Evolutionary conservation across 1,140 invertebrate species (phyloP), one percentile per base, ranked within the genome.

Genomic region (Maconellicoccus hirsutus): DNA sequence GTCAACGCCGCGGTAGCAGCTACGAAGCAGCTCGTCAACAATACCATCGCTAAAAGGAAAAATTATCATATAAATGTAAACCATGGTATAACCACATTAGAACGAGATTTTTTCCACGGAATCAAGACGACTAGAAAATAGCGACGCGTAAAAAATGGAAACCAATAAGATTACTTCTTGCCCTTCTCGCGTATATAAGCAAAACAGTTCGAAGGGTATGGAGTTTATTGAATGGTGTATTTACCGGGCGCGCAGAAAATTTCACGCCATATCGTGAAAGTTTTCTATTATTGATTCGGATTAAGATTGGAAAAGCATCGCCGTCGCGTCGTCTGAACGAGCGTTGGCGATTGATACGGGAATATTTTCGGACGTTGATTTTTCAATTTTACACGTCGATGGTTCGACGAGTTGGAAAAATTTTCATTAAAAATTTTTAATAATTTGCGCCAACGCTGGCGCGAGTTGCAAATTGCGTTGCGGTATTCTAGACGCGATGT

Each of bases 1-100:
- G 29, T 33, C 29, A 33, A 33, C 3, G 29, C 12, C 16, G 16
- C 2, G 42, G n/a, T 52, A 52, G 29, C n/a, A 16, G 42, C 42
- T 33, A 52, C 42, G n/a, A n/a, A n/a, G n/a, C n/a, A 16, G n/a
- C 12, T 52, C 42, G 42, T 52, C 42, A 52, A 52, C 42, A 19
- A 16, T 52, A 19, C 42, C 6, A 52, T 2, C 3, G 10, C 3
- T 66, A 25, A 66, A 66, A 23, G 19, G 19, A 66, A 66, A 66
- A 66, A 66, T 66, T 66, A 66, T 12, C 61, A 66, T 66, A 66
- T 66, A 66, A 66, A 66, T 66, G 61, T 22, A 66, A 66, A 66
- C 21, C 61, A 12, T 26, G n/a, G n/a, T n/a, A 66, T 66, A 66
- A 66, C 25, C 16, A 66, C 19, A 66, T 66, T 66, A 66, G 10